Conservation (phyloP, 2,888 invertebrate genomes). For the Hyalella azteca region DNA sequence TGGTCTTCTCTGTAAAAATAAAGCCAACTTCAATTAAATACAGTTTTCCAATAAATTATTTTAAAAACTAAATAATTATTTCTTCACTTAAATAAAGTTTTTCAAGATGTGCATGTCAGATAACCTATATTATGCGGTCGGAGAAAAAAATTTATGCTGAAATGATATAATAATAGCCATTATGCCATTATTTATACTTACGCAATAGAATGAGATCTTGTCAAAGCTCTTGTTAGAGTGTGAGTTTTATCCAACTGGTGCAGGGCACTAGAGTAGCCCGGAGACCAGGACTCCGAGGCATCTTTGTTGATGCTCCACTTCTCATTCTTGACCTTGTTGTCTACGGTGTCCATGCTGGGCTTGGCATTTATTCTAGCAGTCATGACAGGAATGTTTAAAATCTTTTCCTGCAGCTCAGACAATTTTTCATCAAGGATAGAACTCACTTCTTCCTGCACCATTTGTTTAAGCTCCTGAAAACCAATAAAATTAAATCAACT, state of each 20-base stretch:
- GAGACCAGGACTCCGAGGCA: constrained; percentile 37
- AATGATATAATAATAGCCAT: no score
- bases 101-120: no score
- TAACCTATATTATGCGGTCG: no score
- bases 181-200: no score
- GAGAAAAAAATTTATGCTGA: no score
- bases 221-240: constrained; percentile 35
- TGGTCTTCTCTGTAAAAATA: no score
- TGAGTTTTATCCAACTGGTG: constrained; percentile 11
- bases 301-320: constrained; percentile 7
- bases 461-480: constrained; percentile 24
- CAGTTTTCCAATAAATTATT: no score
- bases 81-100: no score
- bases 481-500: neutral
- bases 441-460: constrained; percentile 26
- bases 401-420: neutral
- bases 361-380: neutral
- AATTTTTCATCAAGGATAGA: constrained; percentile 15
- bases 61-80: no score
- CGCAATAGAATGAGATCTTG: constrained; percentile 25
- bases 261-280: neutral
- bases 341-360: neutral
- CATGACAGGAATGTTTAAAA: neutral
- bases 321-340: neutral
- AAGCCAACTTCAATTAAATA: no score